Evolutionary conservation across 2,888 invertebrate species (phyloP), one percentile per base, ranked within the genome.

Genomic region (Ormyrus rosae): DNA sequence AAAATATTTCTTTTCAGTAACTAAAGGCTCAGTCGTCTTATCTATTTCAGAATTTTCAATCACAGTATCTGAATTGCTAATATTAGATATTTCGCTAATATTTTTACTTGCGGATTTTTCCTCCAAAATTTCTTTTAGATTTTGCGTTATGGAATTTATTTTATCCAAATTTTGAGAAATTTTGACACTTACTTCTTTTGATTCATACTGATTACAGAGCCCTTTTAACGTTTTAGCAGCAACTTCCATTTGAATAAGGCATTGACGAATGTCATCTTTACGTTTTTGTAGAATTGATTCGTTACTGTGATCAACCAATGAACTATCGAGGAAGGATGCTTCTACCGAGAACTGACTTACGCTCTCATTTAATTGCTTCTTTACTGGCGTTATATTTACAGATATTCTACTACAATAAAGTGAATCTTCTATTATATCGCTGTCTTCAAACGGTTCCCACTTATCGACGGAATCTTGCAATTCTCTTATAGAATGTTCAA

Each of bases 291-390:
- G 46, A 0, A 82, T 74, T 6, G 82, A 78, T 46, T 87, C 87
- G 8, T 84, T 73, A n/a, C 84, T 85, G 13, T 84, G 82, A 10
- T 84, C 84, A 8, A 64, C 83, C 5, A 81, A 67, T 0, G 85
- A 86, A 58, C 69, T 73, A 63, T 88, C 89, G 11, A 88, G 63
- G 10, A 87, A 83, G 19, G 89, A 87, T 4, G 87, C 78, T n/a
- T 90, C 89, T 55, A 89, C 61, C 3, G 90, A 88, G 65, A 91
- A 82, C n/a, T 90, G 89, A 73, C 88, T 88, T 8, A 91, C 82
- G 79, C 90, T 91, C 64, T 91, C 90, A 71, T 90, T 91, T 13
- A 91, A 82, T 48, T 89, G 88, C 58, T 85, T 88, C 65, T 90
- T 90, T 1, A 91, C 88, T 0, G 89, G 89, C 1, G 89, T 88